Evolutionary conservation across 53 echinoderm and acorn worm species (phyloP), one percentile per base, ranked within the genome.

Genomic region (Henricia sp.): DNA sequence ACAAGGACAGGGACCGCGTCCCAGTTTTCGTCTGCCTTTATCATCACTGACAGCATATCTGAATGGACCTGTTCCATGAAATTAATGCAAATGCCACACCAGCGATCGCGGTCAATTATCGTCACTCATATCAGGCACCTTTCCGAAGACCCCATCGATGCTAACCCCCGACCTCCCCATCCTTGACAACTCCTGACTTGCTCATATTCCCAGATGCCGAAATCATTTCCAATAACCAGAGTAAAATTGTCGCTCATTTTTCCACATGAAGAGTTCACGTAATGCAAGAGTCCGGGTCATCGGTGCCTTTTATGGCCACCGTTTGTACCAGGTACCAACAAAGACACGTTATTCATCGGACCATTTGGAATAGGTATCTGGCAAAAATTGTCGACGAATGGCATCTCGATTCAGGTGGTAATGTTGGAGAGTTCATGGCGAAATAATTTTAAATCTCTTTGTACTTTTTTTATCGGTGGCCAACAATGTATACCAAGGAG

Each of bases 1-100:
- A 9, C 67, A 37, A 67, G 67, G 67, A 67, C 37, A 17, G 24
- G 65, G 35, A 34, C 53, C 41, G 36, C 25, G 51, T 10, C 73
- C 52, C 24, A 53, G 21, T 53, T 55, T 70, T 48, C 28, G 38
- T n/a, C 25, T 25, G 40, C 58, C 59, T 74, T 56, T 59, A 40
- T 59, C 57, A 57, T 42, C n/a, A n/a, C n/a, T 13, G 41, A 16
- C 23, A 59, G 35, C 57, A 76, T 57, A 37, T 57, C 40, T 76
- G 76, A 76, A 76, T 58, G 59, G 57, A 76, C 25, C 39, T 32
- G 39, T 76, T 58, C 59, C 41, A 37, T 57, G 58, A 76, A 39
- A 58, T 76, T 76, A 76, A 76, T 76, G 76, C 59, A 76, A 40
- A 76, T 76, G 76, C 76, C 76, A 76, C 41, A 29, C 57, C 76